Percentiles rank a stretch among this genome's conserved stretches.
Evolutionary conservation across 2,888 invertebrate species (phyloP).

Genomic region (Hydrotaea diabolus): DNA sequence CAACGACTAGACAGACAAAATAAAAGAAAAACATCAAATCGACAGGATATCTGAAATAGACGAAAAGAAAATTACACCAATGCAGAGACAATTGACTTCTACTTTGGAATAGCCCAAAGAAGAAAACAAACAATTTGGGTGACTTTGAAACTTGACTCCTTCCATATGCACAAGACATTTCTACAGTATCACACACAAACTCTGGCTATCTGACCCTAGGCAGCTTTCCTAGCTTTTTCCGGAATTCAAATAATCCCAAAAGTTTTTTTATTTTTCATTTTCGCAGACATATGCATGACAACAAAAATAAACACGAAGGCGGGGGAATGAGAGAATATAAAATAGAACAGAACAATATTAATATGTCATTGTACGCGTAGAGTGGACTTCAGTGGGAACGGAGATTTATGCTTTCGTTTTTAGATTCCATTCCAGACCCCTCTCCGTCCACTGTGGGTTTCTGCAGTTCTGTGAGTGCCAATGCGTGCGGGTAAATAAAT

Average conservation of each 20-base stretch:
- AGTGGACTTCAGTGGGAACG: neutral
- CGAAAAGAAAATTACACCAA: neutral
- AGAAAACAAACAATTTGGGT: neutral
- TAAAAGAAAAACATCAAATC: neutral
- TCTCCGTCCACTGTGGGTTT: too few species aligned
- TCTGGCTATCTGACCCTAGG: too few species aligned
- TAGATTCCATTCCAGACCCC: neutral
- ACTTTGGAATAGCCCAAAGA: neutral
- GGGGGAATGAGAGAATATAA: neutral
- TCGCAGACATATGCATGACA: neutral
- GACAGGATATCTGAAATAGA: neutral
- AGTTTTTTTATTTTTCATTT: conserved; percentile 6
- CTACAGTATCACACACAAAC: too few species aligned
- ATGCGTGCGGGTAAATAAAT: neutral
- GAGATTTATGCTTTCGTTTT: conserved; percentile 6
- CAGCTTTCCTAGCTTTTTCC: neutral
- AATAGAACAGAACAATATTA: conserved; percentile 8
- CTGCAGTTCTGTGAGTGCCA: too few species aligned
- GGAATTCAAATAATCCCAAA: conserved; percentile 7
- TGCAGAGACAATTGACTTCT: neutral
- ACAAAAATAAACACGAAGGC: neutral
- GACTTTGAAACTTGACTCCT: neutral
- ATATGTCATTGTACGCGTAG: conserved; percentile 1
- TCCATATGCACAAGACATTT: neutral
- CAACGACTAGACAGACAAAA: neutral